Evolutionary conservation across 1,140 invertebrate species (phyloP).

Genomic region (Camponotus pennsylvanicus): DNA sequence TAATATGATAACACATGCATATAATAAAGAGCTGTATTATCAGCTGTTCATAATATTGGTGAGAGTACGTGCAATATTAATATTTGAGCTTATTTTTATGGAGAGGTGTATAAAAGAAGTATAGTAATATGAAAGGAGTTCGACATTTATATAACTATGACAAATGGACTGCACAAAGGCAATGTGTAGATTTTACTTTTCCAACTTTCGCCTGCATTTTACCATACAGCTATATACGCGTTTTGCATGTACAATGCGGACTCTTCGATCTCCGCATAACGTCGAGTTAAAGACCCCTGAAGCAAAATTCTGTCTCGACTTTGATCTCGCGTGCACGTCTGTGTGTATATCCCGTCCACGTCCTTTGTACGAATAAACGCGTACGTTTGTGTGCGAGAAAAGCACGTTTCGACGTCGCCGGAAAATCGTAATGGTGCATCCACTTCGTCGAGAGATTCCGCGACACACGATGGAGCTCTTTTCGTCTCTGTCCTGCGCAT

Average conservation of each 20-base stretch:
- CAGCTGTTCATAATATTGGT: neutral
- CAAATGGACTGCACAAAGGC: conserved; percentile 52
- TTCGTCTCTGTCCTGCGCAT: neutral
- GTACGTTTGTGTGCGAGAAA: conserved; percentile 44
- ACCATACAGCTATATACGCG: conserved; percentile 9
- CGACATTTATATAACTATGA: conserved; percentile 51
- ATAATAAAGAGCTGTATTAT: neutral
- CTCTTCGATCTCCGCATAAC: conserved; percentile 66
- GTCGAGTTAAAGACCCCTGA: conserved; percentile 73
- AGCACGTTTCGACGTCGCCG: conserved; percentile 51
- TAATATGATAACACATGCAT: neutral
- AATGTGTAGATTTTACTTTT: conserved; percentile 50
- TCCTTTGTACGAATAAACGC: conserved; percentile 69
- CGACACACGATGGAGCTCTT: neutral
- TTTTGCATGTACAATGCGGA: conserved; percentile 59
- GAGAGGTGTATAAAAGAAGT: neutral
- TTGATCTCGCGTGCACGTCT: conserved; percentile 63
- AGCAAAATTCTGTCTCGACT: conserved; percentile 74
- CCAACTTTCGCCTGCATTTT: conserved; percentile 53
- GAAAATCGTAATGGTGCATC: conserved; percentile 62
- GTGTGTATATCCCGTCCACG: conserved; percentile 40
- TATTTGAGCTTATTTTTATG: conserved; percentile 11
- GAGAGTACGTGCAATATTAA: neutral
- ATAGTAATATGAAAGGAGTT: neutral
- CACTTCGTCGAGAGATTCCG: conserved; percentile 35